Evolutionary conservation across 2,113 vertebrate species (phyloP).

Genomic region (Ceyx cyanopectus): DNA sequence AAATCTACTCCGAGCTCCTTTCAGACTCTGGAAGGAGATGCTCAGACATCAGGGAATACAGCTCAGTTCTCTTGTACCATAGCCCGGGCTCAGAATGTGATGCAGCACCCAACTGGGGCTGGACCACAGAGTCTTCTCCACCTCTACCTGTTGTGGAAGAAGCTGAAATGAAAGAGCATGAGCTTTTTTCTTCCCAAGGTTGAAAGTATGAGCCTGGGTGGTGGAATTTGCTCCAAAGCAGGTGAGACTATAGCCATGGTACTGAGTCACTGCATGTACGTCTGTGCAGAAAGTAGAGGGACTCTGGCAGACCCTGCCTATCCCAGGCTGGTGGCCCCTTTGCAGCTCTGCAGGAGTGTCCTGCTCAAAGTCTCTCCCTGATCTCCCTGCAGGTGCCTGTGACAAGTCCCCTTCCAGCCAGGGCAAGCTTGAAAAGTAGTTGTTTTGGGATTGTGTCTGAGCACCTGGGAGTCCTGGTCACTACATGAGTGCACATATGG

Average conservation of each 20-base stretch:
- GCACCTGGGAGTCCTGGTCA: accelerated
- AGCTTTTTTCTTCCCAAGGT: background rate
- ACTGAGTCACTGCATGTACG: accelerated
- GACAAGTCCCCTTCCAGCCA: background rate
- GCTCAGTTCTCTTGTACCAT: background rate
- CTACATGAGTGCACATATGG: accelerated
- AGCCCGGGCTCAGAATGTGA: background rate
- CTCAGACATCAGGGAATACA: background rate
- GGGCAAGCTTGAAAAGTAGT: background rate
- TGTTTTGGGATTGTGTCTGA: background rate
- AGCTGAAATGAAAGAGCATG: background rate
- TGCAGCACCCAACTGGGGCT: accelerated
- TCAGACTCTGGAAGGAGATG: background rate
- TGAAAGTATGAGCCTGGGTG: background rate
- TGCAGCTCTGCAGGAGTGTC: background rate
- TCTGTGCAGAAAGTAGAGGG: background rate
- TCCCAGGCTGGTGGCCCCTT: background rate
- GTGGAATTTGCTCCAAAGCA: background rate
- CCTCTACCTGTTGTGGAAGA: background rate
- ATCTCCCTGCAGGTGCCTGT: accelerated
- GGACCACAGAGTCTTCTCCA: background rate
- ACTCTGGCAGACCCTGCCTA: background rate
- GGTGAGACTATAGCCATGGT: accelerated
- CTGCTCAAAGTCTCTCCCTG: background rate
- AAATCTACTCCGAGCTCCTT: background rate